These are phyloP conservation scores for Macropodus opercularis DNA, from an alignment of 2,797 vertebrate genomes.

Conservation along the genomic window DNA sequence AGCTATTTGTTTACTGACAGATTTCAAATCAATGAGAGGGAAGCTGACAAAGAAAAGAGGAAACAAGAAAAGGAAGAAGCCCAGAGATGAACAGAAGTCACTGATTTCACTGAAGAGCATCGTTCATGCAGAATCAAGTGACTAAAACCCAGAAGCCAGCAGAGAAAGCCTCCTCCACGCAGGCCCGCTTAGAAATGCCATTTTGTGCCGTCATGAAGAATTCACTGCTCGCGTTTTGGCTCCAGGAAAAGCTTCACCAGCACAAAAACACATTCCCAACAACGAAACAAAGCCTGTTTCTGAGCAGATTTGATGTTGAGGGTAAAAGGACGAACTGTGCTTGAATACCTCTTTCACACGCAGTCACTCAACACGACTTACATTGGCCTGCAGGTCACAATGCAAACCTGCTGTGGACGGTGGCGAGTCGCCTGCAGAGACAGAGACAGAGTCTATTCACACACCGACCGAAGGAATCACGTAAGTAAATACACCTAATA, in stretches of 20 bases:
- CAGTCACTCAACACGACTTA: constrained; percentile 81
- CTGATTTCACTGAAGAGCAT: background rate
- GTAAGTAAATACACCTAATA: no score
- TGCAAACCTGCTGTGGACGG: constrained; percentile 69
- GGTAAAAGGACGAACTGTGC: constrained; percentile 35
- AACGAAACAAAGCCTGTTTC: constrained; percentile 21
- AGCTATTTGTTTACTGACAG: no score
- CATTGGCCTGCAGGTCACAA: constrained; percentile 75
- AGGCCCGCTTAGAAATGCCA: constrained; percentile 59
- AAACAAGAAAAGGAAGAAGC: background rate
- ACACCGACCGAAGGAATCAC: no score
- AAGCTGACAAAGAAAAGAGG: background rate
- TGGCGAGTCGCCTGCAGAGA: constrained; percentile 50
- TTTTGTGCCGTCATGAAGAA: constrained; percentile 48
- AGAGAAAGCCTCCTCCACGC: constrained; percentile 59
- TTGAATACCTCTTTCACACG: constrained; percentile 82
- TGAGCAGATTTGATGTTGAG: constrained; percentile 17
- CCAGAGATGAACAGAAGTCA: background rate
- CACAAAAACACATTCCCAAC: constrained; percentile 60
- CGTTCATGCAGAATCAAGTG: constrained; percentile 22
- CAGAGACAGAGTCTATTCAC: no score
- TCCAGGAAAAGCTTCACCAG: constrained; percentile 2
- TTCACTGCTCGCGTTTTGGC: background rate
- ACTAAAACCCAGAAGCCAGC: constrained; percentile 17
- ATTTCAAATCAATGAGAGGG: background rate